phyloP scores from a whole-genome alignment of 2,797 vertebrate species.

The Dendrocincla fuliginosa region DNA sequence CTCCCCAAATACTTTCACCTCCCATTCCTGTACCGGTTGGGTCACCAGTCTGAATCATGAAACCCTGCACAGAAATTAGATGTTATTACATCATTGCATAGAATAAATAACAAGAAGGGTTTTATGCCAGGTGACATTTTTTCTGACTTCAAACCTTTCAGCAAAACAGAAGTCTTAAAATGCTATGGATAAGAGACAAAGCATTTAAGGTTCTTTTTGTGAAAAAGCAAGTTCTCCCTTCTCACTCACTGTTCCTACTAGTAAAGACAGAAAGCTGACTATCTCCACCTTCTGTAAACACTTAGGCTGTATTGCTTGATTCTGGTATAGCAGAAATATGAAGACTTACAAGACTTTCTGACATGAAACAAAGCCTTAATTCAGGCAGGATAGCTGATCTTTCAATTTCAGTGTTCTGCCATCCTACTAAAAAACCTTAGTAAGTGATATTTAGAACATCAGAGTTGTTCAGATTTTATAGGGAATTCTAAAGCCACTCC shows the following conservation, averaged over 20 bases:
- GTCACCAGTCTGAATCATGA: conserved; percentile 99
- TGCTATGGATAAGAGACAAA: background rate
- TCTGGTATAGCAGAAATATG: background rate
- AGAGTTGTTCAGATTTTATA: background rate
- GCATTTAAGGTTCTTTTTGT: background rate
- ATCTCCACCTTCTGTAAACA: background rate
- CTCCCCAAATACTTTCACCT: conserved; percentile 98
- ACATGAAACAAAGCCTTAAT: background rate
- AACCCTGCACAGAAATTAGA: conserved; percentile 81
- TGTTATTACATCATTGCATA: background rate
- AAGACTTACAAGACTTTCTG: background rate
- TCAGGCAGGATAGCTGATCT: background rate
- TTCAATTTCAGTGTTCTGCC: background rate
- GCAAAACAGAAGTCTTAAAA: background rate
- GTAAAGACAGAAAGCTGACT: background rate
- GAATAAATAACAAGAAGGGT: background rate
- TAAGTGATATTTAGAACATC: background rate
- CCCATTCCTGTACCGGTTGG: conserved; percentile 99
- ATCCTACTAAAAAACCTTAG: background rate
- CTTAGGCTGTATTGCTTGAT: background rate
- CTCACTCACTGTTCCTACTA: background rate
- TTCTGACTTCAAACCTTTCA: background rate
- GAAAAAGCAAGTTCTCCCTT: background rate
- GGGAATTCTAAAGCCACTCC: background rate
- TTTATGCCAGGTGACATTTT: background rate